Conservation (phyloP, 2,888 invertebrate species). For the Xylocampa areola region DNA sequence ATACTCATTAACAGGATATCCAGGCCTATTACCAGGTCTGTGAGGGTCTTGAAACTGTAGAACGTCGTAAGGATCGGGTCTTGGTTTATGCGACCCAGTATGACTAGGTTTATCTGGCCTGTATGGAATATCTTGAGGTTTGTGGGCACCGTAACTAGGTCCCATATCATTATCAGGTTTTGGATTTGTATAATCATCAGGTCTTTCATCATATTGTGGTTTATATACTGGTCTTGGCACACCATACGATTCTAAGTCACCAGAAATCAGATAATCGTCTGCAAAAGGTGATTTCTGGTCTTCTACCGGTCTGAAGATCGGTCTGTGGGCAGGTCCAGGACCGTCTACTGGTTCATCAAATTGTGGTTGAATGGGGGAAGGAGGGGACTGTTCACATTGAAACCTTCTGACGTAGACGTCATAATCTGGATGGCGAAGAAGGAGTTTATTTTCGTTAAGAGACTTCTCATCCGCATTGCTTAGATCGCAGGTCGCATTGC, state of each 20-base stretch:
- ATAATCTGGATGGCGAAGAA: conserved; percentile 80
- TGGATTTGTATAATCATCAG: conserved; percentile 73
- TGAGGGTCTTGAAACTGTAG: conserved; percentile 71
- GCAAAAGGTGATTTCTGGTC: conserved; percentile 73
- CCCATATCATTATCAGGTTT: conserved; percentile 74
- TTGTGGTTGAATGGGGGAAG: conserved; percentile 75
- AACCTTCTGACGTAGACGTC: conserved; percentile 81
- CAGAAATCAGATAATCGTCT: conserved; percentile 70
- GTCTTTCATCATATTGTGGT: conserved; percentile 70
- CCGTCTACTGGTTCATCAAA: conserved; percentile 69
- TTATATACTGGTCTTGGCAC: conserved; percentile 59
- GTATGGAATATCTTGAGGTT: conserved; percentile 76
- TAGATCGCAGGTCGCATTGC: conserved; percentile 84
- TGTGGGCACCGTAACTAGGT: conserved; percentile 79
- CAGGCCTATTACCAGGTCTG: conserved; percentile 55
- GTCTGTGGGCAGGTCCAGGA: conserved; percentile 66
- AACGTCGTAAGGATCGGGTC: conserved; percentile 73
- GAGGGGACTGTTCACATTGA: conserved; percentile 82
- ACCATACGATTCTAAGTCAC: conserved; percentile 63
- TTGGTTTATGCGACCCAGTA: conserved; percentile 47
- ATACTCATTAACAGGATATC: conserved; percentile 58
- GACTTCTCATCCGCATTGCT: conserved; percentile 78
- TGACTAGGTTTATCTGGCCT: conserved; percentile 61
- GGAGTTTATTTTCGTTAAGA: conserved; percentile 73
- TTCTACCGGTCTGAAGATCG: conserved; percentile 77